Evolutionary conservation across 2,797 vertebrate species (phyloP).

Genomic region (Molossus molossus): DNA sequence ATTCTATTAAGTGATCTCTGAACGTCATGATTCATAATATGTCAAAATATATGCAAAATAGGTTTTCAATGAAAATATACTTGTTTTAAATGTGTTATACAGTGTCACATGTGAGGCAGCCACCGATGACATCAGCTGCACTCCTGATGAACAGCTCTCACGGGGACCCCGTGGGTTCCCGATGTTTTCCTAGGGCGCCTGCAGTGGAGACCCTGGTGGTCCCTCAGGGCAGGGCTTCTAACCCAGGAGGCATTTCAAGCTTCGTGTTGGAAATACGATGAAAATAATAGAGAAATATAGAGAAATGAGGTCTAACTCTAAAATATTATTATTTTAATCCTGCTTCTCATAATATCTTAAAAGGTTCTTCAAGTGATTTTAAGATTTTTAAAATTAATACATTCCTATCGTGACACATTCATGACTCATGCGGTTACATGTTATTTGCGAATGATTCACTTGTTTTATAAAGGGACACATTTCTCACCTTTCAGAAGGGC

Average conservation of each 20-base stretch:
- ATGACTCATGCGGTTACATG: neutral
- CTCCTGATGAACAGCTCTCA: neutral
- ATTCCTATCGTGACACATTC: neutral
- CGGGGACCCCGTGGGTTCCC: neutral
- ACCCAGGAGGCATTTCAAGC: neutral
- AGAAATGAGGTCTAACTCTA: neutral
- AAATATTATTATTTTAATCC: constrained; percentile 45
- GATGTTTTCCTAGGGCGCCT: neutral
- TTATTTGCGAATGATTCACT: constrained; percentile 21
- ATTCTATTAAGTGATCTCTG: constrained; percentile 5
- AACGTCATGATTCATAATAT: constrained; percentile 25
- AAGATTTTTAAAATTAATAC: constrained; percentile 19
- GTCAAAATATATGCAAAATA: constrained; percentile 44
- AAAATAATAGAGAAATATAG: neutral
- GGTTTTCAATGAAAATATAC: neutral
- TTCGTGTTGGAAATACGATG: constrained; percentile 10
- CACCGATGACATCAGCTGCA: neutral
- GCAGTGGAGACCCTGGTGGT: neutral
- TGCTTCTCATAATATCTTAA: neutral
- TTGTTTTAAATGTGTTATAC: constrained; percentile 19
- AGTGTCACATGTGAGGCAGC: neutral
- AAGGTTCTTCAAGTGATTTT: neutral
- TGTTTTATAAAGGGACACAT: constrained; percentile 37
- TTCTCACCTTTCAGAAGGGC: constrained; percentile 9
- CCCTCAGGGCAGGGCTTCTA: neutral